Evolutionary conservation across 2,888 invertebrate genomes (phyloP).

Genomic region (Alsophila aescularia): DNA sequence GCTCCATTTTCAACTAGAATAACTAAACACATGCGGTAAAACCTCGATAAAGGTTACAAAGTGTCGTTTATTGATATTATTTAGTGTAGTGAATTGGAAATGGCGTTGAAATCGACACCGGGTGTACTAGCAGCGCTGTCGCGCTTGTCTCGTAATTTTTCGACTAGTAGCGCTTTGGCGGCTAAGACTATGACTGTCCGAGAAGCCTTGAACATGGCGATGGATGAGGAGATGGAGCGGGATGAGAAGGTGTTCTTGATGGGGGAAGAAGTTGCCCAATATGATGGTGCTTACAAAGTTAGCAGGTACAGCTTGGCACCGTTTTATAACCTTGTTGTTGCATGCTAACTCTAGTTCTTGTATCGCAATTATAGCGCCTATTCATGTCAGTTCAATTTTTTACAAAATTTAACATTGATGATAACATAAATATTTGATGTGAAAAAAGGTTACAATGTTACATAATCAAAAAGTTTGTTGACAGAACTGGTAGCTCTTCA

Average conservation of each 20-base stretch:
- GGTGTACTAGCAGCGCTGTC: slow-evolving; percentile 61
- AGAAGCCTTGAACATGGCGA: slow-evolving; percentile 97
- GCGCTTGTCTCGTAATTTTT: slow-evolving; percentile 68
- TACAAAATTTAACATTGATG: no score
- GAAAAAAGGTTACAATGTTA: slow-evolving; percentile 48
- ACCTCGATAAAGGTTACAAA: slow-evolving; percentile 42
- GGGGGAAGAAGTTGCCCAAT: slow-evolving; percentile 99
- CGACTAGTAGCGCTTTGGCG: slow-evolving; percentile 67
- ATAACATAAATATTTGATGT: background rate
- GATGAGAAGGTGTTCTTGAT: slow-evolving; percentile 96
- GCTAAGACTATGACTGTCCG: slow-evolving; percentile 94
- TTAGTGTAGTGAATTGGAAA: slow-evolving; percentile 61
- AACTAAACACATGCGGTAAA: slow-evolving; percentile 42
- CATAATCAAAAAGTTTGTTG: slow-evolving; percentile 66
- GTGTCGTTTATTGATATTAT: slow-evolving; percentile 46
- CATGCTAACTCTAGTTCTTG: background rate
- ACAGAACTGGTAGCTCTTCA: slow-evolving; percentile 43
- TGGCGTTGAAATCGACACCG: slow-evolving; percentile 80
- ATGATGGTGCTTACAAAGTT: slow-evolving; percentile 99
- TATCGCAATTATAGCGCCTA: background rate
- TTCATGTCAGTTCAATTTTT: no score
- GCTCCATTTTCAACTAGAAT: slow-evolving; percentile 59
- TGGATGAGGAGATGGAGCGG: slow-evolving; percentile 98
- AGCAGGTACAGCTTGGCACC: slow-evolving; percentile 73
- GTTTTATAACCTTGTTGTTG: slow-evolving; percentile 35